Evolutionary conservation across 2,113 vertebrate species (phyloP).

Genomic region (Seriola dumerili): DNA sequence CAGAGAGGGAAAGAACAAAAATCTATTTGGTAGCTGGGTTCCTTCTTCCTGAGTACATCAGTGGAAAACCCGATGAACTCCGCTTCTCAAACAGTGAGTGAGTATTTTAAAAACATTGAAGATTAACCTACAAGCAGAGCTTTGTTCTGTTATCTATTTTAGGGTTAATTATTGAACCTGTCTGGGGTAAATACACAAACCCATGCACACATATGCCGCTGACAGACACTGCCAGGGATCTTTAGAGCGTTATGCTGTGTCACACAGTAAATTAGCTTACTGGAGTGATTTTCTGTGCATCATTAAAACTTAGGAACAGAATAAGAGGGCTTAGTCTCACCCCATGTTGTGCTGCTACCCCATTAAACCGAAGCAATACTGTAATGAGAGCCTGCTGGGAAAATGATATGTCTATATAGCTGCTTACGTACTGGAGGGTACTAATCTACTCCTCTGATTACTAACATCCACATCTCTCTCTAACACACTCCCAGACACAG

Average conservation of each 20-base stretch:
- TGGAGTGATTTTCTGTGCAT: slow-evolving; percentile 62
- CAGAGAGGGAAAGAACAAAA: slow-evolving; percentile 43
- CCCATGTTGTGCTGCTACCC: slow-evolving; percentile 66
- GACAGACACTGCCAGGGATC: slow-evolving; percentile 8
- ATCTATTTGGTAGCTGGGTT: slow-evolving; percentile 45
- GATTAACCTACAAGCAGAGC: slow-evolving; percentile 31
- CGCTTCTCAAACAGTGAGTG: slow-evolving; percentile 41
- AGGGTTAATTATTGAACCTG: slow-evolving; percentile 67
- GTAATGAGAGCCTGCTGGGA: slow-evolving; percentile 83
- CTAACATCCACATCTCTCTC: slow-evolving; percentile 69
- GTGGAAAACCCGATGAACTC: slow-evolving; percentile 57
- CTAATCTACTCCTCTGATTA: slow-evolving; percentile 84
- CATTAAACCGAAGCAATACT: slow-evolving; percentile 72
- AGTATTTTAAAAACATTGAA: slow-evolving; percentile 40
- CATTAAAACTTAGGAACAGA: slow-evolving; percentile 66
- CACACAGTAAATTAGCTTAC: slow-evolving; percentile 58
- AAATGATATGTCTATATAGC: slow-evolving; percentile 81
- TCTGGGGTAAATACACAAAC: slow-evolving; percentile 19
- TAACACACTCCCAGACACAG: slow-evolving; percentile 68
- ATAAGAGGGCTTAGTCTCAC: slow-evolving; percentile 71
- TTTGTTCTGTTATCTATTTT: slow-evolving; percentile 55
- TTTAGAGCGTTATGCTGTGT: slow-evolving; percentile 33
- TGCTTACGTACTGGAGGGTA: slow-evolving; percentile 77
- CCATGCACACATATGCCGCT: not conserved
- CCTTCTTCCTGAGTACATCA: slow-evolving; percentile 35